phyloP scores from a whole-genome alignment of 1,140 invertebrate species.

The Laupala kohalensis region DNA sequence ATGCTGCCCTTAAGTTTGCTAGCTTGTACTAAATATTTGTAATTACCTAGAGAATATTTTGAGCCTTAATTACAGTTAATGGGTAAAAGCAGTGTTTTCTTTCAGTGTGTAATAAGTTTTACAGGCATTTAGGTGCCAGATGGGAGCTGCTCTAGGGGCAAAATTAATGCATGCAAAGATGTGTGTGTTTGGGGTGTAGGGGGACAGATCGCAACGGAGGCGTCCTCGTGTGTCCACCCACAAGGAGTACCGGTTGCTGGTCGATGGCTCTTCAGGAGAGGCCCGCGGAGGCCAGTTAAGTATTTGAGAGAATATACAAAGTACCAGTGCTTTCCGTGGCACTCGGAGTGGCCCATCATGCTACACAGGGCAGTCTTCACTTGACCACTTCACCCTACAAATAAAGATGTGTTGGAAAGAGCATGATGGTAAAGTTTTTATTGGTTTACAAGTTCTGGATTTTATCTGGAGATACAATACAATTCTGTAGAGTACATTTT shows the following conservation, averaged over 20 bases:
- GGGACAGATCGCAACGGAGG: background rate
- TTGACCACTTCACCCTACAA: background rate
- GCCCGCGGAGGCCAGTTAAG: constrained; percentile 17
- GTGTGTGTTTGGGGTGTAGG: constrained; percentile 2
- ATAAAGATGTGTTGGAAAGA: background rate
- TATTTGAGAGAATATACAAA: background rate
- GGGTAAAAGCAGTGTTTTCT: too few species aligned
- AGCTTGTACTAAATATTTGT: too few species aligned
- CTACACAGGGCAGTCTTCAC: background rate
- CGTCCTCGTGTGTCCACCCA: constrained; percentile 8
- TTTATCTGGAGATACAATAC: too few species aligned
- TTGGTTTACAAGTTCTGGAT: too few species aligned
- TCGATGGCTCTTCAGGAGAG: constrained; percentile 13
- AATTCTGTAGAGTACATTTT: too few species aligned
- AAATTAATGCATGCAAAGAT: background rate
- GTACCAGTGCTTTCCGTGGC: background rate
- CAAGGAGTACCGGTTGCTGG: constrained; percentile 21
- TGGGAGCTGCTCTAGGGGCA: background rate
- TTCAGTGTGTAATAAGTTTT: background rate
- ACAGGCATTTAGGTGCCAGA: background rate
- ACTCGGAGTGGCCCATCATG: background rate
- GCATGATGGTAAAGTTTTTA: too few species aligned
- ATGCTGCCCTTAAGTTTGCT: too few species aligned
- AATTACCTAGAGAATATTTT: too few species aligned
- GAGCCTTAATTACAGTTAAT: too few species aligned